Conservation (phyloP, 2,113 vertebrate genomes). For the Sminthopsis crassicaudata region DNA sequence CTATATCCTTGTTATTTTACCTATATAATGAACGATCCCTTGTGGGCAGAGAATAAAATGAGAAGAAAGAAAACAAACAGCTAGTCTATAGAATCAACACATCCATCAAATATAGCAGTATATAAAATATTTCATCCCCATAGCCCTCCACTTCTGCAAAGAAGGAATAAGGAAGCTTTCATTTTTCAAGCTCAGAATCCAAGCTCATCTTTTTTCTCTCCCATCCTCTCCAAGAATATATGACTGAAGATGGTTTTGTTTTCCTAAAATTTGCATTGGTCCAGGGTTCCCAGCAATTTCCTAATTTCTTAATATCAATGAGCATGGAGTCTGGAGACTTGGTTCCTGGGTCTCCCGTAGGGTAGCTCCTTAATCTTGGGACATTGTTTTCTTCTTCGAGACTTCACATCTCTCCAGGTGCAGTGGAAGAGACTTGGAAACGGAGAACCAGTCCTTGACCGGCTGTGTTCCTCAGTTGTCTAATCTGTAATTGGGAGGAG, state of each 20-base stretch:
- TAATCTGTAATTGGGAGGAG: background rate
- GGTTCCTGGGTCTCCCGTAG: too few relatives aligned
- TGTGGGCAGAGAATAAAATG: background rate
- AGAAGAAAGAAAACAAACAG: background rate
- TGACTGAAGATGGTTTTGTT: background rate
- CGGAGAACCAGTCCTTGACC: background rate
- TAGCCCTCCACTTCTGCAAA: background rate
- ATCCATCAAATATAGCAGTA: background rate
- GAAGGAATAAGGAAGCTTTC: background rate
- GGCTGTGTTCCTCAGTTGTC: background rate
- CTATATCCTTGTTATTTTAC: background rate
- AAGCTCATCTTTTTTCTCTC: background rate
- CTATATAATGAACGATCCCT: background rate
- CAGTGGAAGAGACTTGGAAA: background rate
- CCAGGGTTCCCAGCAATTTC: background rate
- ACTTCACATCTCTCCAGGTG: background rate
- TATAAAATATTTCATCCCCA: background rate
- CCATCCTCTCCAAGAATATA: background rate
- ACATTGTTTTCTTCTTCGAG: background rate
- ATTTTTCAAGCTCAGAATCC: slow-evolving; percentile 14
- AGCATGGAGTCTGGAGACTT: background rate
- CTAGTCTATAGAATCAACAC: background rate
- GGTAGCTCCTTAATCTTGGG: background rate
- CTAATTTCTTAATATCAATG: background rate
- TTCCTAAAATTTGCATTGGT: background rate